Base-by-base conservation (phyloP, 2,888 invertebrate genomes). In the Lobophora halterata region DNA sequence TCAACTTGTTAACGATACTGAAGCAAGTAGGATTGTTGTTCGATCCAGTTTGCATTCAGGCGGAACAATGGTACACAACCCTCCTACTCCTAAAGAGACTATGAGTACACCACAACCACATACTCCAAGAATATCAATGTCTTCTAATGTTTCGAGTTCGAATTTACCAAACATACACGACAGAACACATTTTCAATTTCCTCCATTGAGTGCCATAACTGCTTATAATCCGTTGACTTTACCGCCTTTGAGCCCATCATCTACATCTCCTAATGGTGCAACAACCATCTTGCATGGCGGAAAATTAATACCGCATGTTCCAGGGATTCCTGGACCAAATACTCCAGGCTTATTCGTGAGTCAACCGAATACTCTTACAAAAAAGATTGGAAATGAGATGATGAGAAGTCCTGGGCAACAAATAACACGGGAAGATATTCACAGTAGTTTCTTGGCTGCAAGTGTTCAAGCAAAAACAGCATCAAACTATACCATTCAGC, bases 261-360 rank as follows among this genome's bases (percentile, higher is more conserved):
- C n/a, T n/a, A 50, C 70, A 39, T 76, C 83, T 36, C 83, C 91
- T 20, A 90, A 91, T 48, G 91, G 90, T 5, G 88, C 91, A 23
- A 83, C 90, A n/a, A 90, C 89, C 13, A 91, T 92, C 46, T 70
- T 91, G 25, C 91, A 91, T 54, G 90, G 89, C 7, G 94, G 93
- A 10, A 94, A 93, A 71, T 79, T 93, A n/a, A 93, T 96, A 62
- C 93, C 95, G 0, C 93, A 94, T 71, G 95, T 96, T 5, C 95
- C 95, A 3, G 96, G 95, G 6, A 96, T 96, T 76, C 95, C 96
- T 0, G 95, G 95, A 5, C 96, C 95, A 2, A 91, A 91, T 53
- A 90, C 91, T 16, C 71, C 92, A 12, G 77, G 82, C 11, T 65
- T 87, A 23, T 88, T 67, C 51, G 60, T 73, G 28, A 72, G 66